phyloP scores from a whole-genome alignment of 2,797 vertebrate genomes.

The Propithecus perrieri region DNA sequence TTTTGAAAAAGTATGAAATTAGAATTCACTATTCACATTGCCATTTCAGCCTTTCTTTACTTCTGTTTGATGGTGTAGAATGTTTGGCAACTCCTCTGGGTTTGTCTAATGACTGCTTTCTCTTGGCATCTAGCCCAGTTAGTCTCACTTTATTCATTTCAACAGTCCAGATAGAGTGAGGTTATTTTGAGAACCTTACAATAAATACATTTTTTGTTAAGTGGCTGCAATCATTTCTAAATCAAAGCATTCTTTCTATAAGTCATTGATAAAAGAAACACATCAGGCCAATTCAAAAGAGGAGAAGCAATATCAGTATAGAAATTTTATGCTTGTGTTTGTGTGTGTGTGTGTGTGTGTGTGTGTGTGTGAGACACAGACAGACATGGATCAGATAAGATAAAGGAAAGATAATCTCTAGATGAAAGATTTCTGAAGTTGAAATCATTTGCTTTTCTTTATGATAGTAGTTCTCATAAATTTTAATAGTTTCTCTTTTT shows the following conservation, averaged over 20 bases:
- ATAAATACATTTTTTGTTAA: slow-evolving; percentile 42
- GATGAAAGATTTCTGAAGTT: not conserved
- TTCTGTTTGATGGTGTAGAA: not conserved
- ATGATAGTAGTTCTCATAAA: not conserved
- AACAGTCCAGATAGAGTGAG: not conserved
- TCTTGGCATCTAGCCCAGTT: slow-evolving; percentile 6
- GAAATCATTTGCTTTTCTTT: not conserved
- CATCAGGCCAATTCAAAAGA: not conserved
- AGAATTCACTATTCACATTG: not conserved
- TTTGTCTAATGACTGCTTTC: not conserved
- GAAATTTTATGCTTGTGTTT: not conserved
- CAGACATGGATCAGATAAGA: not conserved
- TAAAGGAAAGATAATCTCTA: not conserved
- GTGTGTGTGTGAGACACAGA: not conserved
- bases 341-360: not conserved
- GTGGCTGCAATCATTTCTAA: not conserved
- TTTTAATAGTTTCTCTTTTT: not conserved
- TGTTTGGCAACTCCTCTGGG: not conserved
- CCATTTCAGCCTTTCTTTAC: not conserved
- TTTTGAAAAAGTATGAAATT: not conserved
- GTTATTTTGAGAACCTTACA: slow-evolving; percentile 28
- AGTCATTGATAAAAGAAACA: not conserved
- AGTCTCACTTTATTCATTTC: slow-evolving; percentile 46
- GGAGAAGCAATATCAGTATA: not conserved
- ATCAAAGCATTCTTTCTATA: slow-evolving; percentile 33